Evolutionary conservation across 2,113 vertebrate genomes (phyloP), one percentile per base, ranked within the genome.

Genomic region (Anhinga rufa): DNA sequence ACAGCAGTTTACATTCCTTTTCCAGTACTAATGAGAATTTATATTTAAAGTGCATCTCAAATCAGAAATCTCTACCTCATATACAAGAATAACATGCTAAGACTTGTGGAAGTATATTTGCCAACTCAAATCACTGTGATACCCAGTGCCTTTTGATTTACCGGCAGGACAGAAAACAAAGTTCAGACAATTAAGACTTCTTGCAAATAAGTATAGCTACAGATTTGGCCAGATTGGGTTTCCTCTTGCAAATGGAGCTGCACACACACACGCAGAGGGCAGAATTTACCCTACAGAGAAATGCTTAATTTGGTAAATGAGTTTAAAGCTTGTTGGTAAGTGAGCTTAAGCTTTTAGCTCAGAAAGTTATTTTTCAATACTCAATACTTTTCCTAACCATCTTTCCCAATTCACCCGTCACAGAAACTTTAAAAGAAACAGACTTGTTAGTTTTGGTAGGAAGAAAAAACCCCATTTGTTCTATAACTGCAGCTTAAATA

Each of bases 1-100:
- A 77, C 44, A 95, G 44, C 69, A 91, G 86, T 93, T 92, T 89
- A 96, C 86, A 93, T 92, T 92, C 79, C 55, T 87, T 74, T 82
- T 83, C 42, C 82, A 96, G 46, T 74, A 93, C 38, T 75, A 77
- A 66, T 28, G 18, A 93, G 58, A 83, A 77, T 91, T 86, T 84
- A 10, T 82, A 81, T 84, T 81, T 95, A 97, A 97, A 97, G 96
- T 97, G 96, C 96, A 93, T 81, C 28, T 95, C 94, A 90, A 93
- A 93, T 90, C 42, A 77, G 46, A 34, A 82, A 88, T 69, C n/a
- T 91, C 40, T 49, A 79, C 77, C 64, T 58, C 54, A 54, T n/a
- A 64, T 10, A 82, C 46, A 86, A 85, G 38, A 76, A 46, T 9
- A 74, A 42, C 34, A 74, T 9, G 17, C 51, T 9, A 32, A 88